A percentile compares a stretch with the other conserved stretches of the same genome.
These are phyloP conservation scores for Ptyas mucosa DNA, from an alignment of 2,113 vertebrate genomes.

Conservation along the genomic window DNA sequence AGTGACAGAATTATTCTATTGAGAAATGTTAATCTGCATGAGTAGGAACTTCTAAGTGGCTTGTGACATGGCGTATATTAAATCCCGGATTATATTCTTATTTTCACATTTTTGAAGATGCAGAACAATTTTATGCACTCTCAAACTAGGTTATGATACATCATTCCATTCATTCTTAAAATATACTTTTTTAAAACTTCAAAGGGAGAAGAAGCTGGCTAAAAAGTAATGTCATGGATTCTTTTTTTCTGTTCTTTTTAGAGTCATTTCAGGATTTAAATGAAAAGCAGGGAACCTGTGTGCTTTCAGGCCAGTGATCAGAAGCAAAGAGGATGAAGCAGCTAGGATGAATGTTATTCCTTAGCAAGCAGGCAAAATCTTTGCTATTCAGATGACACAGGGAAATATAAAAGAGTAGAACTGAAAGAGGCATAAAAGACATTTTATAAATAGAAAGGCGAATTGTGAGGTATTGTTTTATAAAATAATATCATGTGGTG, in stretches of 20 bases:
- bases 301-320: not conserved
- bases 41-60: constrained; percentile 15
- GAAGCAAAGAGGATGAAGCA: not conserved
- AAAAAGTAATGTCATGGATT: constrained; percentile 3
- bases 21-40: constrained; percentile 5
- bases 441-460: not conserved
- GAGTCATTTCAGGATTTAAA: constrained; percentile 1
- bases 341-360: not conserved
- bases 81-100: constrained; percentile 24
- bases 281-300: not conserved
- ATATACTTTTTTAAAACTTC: constrained; percentile 24
- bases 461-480: not conserved
- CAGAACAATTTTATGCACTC: constrained; percentile 18
- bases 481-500: not conserved
- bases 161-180: constrained; percentile 9
- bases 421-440: not conserved
- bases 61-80: constrained; percentile 16
- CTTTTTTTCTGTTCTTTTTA: not conserved
- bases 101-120: constrained; percentile 32
- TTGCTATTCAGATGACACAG: not conserved
- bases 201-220: not conserved
- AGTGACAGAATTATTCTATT: not conserved
- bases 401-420: too few species aligned
- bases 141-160: constrained; percentile 20
- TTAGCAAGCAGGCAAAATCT: not conserved